phyloP scores from a whole-genome alignment of 1,140 invertebrate genomes.

The Gyrodactylus bullatarudis region DNA sequence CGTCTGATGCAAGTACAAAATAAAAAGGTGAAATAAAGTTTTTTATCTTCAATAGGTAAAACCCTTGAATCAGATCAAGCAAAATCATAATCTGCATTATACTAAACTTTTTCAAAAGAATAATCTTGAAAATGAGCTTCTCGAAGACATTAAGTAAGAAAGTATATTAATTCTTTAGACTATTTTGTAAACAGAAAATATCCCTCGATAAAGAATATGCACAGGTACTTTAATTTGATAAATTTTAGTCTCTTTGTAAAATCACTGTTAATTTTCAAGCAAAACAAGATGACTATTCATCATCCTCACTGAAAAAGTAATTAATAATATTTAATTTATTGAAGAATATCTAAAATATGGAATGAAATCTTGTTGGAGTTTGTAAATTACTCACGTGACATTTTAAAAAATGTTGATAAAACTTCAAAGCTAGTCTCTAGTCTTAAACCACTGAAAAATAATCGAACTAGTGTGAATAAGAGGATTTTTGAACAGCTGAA shows the following conservation, averaged over 20 bases:
- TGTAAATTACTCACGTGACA: neutral
- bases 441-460: neutral
- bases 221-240: neutral
- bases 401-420: neutral
- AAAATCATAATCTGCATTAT: neutral
- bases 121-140: neutral
- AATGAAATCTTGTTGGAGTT: neutral
- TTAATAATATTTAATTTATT: neutral
- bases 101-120: neutral
- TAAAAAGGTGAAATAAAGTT: neutral
- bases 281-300: neutral
- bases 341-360: neutral
- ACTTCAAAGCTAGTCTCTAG: neutral
- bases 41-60: neutral
- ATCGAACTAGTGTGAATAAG: neutral
- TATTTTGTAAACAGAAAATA: neutral
- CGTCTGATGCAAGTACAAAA: neutral
- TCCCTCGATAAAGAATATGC: neutral
- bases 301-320: neutral
- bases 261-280: neutral
- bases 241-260: neutral
- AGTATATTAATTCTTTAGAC: neutral
- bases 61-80: neutral
- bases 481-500: slow-evolving; percentile 4
- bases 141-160: neutral